These are phyloP conservation scores for Cyrtodaria siliqua DNA, from an alignment of 2,888 invertebrate genomes.

Conservation along the genomic window DNA sequence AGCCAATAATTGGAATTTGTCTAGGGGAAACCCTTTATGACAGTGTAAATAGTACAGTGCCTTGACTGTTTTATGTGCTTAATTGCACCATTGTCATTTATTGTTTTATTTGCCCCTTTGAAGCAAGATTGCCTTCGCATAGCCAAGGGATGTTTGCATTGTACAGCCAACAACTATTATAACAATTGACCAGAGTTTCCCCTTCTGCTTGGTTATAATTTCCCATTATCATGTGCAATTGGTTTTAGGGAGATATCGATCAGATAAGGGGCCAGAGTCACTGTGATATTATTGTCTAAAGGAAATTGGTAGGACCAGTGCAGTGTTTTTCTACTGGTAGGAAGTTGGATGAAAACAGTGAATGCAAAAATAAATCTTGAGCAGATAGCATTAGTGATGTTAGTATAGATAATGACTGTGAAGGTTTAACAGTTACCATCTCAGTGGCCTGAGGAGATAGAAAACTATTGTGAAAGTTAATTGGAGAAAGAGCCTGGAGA, in stretches of 20 bases:
- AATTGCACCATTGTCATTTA: conserved; percentile 39
- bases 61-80: conserved; percentile 35
- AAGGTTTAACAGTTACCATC: conserved; percentile 20
- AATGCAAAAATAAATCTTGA: too few relatives aligned
- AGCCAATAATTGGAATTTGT: too few relatives aligned
- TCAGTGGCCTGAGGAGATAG: too few relatives aligned
- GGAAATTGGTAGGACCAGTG: too few relatives aligned
- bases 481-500: conserved; percentile 8
- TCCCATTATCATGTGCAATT: conserved; percentile 40
- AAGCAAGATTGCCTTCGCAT: conserved; percentile 18
- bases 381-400: too few relatives aligned
- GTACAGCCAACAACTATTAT: neutral
- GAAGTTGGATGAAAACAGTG: too few relatives aligned
- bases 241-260: conserved; percentile 20
- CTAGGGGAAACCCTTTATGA: too few relatives aligned
- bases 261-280: too few relatives aligned
- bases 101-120: conserved; percentile 12
- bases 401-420: neutral
- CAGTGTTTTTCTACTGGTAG: too few relatives aligned
- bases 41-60: conserved; percentile 1
- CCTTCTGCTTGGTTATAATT: conserved; percentile 29
- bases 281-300: too few relatives aligned
- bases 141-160: conserved; percentile 47
- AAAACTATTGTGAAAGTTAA: neutral
- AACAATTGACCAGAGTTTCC: conserved; percentile 8